Percentiles rank a stretch among this genome's conserved stretches.
These are phyloP conservation scores for Crotalus adamanteus DNA, from an alignment of 2,797 vertebrate genomes.

Conservation along the genomic window DNA sequence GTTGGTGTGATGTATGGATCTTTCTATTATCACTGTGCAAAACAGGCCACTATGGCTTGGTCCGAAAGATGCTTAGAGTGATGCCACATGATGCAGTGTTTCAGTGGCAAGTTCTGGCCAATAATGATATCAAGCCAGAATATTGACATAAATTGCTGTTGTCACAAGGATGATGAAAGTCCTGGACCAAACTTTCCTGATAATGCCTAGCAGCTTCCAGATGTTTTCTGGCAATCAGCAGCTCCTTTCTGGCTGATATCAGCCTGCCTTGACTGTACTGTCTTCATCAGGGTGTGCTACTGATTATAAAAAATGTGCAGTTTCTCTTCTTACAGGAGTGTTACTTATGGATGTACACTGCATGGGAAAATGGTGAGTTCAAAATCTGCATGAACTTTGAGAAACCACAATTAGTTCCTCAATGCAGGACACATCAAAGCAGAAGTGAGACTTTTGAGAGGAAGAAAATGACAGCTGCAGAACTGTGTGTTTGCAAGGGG, in stretches of 20 bases:
- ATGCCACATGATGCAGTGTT: too few species aligned
- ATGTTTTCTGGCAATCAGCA: neutral
- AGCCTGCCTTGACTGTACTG: slow-evolving; percentile 17
- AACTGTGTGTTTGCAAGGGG: neutral
- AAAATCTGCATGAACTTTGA: neutral
- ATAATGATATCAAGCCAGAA: neutral
- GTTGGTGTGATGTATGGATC: neutral
- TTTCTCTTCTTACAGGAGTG: neutral
- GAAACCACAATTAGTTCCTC: neutral
- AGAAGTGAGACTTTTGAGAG: neutral
- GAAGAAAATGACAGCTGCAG: neutral
- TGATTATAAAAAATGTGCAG: neutral
- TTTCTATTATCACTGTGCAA: neutral
- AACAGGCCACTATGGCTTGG: neutral
- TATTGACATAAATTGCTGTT: neutral
- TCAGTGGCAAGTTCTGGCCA: neutral
- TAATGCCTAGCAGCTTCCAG: neutral
- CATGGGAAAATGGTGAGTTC: neutral
- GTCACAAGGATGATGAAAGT: neutral
- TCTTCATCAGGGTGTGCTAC: neutral
- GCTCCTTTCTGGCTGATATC: slow-evolving; percentile 25
- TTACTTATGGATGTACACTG: fast-evolving
- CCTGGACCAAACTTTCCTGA: neutral
- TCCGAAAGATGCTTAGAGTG: neutral
- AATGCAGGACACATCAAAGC: neutral